phyloP scores from a whole-genome alignment of 2,888 invertebrate species.

The Leptinotarsa rubiginosa region DNA sequence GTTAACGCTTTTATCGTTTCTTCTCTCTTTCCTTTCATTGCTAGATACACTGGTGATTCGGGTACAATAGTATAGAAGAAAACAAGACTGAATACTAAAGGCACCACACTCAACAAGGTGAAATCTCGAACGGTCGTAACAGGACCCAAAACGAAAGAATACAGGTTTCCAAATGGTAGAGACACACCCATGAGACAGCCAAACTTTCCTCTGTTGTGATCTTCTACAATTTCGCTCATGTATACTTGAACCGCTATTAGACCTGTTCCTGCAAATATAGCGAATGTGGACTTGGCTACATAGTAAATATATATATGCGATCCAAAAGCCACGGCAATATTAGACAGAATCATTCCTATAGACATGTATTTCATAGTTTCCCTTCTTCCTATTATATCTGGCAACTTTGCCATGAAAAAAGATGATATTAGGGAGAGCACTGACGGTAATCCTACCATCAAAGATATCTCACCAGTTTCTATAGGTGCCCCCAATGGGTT shows the following conservation, averaged over 20 bases:
- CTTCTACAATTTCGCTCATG: conserved; percentile 85
- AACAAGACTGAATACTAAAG: conserved; percentile 37
- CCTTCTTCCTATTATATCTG: conserved; percentile 71
- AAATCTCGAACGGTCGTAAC: conserved; percentile 34
- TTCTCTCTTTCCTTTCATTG: conserved; percentile 6
- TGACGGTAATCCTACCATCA: conserved; percentile 15
- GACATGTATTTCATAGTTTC: conserved; percentile 73
- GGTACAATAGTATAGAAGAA: conserved; percentile 30
- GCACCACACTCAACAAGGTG: conserved; percentile 35
- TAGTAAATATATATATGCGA: conserved; percentile 56
- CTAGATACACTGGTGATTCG: conserved; percentile 48
- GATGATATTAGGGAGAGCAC: conserved; percentile 43
- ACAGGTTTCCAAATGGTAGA: conserved; percentile 38
- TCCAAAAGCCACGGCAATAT: conserved; percentile 41
- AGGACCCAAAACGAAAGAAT: conserved; percentile 41
- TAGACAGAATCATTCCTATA: conserved; percentile 72
- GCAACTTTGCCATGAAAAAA: conserved; percentile 34
- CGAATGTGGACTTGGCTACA: conserved; percentile 60
- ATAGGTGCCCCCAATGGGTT: conserved; percentile 59
- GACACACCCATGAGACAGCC: conserved; percentile 61
- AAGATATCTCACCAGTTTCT: conserved; percentile 20
- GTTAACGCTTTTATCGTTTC: conserved; percentile 22
- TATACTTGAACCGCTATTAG: conserved; percentile 79
- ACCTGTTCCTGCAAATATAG: neutral
- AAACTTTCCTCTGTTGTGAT: conserved; percentile 80